Conservation (phyloP, 2,797 vertebrate species). For the Karalla daura region DNA sequence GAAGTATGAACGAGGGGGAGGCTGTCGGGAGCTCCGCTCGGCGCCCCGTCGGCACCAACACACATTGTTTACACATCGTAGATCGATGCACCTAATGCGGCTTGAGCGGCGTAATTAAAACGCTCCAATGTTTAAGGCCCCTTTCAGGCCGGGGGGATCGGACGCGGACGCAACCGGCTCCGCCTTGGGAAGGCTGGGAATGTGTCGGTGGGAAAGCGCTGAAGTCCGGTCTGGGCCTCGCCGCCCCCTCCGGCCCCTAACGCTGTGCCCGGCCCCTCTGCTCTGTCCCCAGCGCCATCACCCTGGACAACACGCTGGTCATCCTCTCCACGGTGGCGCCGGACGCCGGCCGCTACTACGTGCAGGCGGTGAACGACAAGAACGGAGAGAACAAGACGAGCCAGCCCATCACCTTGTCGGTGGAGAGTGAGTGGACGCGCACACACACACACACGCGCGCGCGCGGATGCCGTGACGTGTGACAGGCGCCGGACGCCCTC, state of each 20-base stretch:
- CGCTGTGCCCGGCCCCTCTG: too few species aligned
- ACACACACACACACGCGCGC: background rate
- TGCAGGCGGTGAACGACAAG: constrained; percentile 97
- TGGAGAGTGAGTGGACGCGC: constrained; percentile 89
- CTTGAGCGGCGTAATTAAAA: constrained; percentile 74
- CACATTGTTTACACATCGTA: constrained; percentile 71
- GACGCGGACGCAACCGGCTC: constrained; percentile 16
- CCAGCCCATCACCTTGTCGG: constrained; percentile 90
- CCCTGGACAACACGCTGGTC: constrained; percentile 95
- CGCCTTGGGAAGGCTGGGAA: background rate
- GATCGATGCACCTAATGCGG: constrained; percentile 76
- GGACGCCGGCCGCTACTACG: constrained; percentile 93
- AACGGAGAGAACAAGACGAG: constrained; percentile 99
- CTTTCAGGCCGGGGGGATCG: constrained; percentile 51
- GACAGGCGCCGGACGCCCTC: too few species aligned
- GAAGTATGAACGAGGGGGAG: constrained; percentile 42
- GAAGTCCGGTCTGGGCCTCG: too few species aligned
- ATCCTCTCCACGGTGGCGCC: constrained; percentile 95
- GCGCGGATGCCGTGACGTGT: too few species aligned
- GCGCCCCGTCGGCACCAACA: constrained; percentile 64
- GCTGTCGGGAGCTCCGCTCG: constrained; percentile 64
- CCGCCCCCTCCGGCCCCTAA: too few species aligned
- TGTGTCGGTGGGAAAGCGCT: background rate
- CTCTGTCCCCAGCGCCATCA: constrained; percentile 91
- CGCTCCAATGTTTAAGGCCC: constrained; percentile 69